These are phyloP conservation scores for Etheostoma nigrum DNA, from an alignment of 2,797 vertebrate species.

Conservation along the genomic window DNA sequence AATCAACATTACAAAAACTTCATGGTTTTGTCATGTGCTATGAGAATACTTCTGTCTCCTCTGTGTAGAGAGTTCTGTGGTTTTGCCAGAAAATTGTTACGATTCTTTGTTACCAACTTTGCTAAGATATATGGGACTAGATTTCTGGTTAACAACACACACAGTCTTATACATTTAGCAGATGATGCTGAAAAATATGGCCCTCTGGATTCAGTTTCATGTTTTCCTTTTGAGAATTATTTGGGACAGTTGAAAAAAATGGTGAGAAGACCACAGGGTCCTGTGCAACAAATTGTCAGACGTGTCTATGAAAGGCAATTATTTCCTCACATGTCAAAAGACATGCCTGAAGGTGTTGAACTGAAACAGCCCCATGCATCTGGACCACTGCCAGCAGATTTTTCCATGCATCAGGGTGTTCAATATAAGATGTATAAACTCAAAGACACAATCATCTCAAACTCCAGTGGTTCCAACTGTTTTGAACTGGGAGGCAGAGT, in stretches of 20 bases:
- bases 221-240: conserved; percentile 10
- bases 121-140: conserved; percentile 5
- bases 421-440: conserved; percentile 24
- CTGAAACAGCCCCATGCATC: conserved; percentile 19
- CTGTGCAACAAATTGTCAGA: conserved; percentile 22
- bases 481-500: conserved; percentile 11
- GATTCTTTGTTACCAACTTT: conserved; percentile 6
- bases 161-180: conserved; percentile 15
- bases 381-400: conserved; percentile 9
- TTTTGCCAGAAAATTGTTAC: conserved; percentile 1
- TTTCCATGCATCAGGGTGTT: conserved; percentile 19
- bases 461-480: conserved; percentile 16
- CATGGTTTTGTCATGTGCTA: conserved; percentile 12
- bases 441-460: conserved; percentile 14
- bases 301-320: not conserved
- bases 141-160: conserved; percentile 8
- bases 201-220: conserved; percentile 13
- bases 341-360: conserved; percentile 20
- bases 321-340: conserved; percentile 4
- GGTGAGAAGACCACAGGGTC: not conserved
- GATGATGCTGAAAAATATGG: conserved; percentile 11
- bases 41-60: conserved; percentile 11
- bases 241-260: conserved; percentile 12
- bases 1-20: not conserved
- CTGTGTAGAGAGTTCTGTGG: conserved; percentile 9